phyloP scores from a whole-genome alignment of 1,140 invertebrate species.

The fruit fly (Drosophila melanogaster) region DNA sequence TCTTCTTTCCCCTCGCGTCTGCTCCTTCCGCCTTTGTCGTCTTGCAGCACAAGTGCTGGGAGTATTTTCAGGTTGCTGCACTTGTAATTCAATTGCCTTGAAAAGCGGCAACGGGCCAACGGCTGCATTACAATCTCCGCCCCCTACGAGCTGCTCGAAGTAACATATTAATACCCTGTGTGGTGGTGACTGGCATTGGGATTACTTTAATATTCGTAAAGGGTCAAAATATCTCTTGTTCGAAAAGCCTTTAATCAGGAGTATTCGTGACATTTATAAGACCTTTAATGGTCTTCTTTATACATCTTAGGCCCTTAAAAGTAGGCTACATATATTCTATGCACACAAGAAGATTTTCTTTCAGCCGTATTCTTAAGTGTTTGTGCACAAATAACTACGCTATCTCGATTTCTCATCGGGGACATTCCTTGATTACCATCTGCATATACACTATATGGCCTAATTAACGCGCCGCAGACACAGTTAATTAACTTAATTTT shows the following conservation, averaged over 20 bases:
- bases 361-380: too few relatives aligned
- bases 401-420: neutral
- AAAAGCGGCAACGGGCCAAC: slow-evolving; percentile 44
- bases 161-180: neutral
- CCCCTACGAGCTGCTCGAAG: neutral
- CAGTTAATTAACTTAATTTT: slow-evolving; percentile 74
- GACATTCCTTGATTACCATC: neutral
- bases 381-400: neutral
- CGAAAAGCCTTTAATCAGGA: too few relatives aligned
- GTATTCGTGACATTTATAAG: too few relatives aligned
- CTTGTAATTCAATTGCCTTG: slow-evolving; percentile 71
- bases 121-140: slow-evolving; percentile 36
- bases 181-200: neutral
- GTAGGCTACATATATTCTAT: slow-evolving; percentile 31
- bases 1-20: too few relatives aligned
- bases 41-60: slow-evolving; percentile 20
- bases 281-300: too few relatives aligned
- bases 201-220: neutral
- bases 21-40: slow-evolving; percentile 18
- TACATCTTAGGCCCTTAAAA: slow-evolving; percentile 23
- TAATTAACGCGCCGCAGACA: slow-evolving; percentile 65
- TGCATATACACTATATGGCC: slow-evolving; percentile 36
- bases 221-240: too few relatives aligned
- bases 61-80: slow-evolving; percentile 51
- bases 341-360: neutral